Evolutionary conservation across 2,888 invertebrate genomes (phyloP).

Genomic region (Drosophila macrospina): DNA sequence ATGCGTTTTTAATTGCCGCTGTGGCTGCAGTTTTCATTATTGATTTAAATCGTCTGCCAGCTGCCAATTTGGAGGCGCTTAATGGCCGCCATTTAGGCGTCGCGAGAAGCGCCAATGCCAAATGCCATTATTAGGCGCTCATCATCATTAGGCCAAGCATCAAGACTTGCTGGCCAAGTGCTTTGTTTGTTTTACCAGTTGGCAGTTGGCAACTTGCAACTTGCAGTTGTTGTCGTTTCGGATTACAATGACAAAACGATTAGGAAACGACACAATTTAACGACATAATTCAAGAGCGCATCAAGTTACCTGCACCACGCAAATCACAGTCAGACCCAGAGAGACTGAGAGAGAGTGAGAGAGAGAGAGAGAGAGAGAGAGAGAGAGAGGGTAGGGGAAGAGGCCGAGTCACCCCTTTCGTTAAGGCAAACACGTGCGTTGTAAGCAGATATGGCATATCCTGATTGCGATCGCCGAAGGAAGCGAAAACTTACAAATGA

Average conservation of each 20-base stretch:
- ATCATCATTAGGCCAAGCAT: constrained; percentile 67
- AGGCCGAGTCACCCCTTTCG: constrained; percentile 56
- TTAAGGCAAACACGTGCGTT: constrained; percentile 52
- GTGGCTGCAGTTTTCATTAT: constrained; percentile 63
- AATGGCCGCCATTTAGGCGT: constrained; percentile 60
- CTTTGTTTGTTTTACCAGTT: constrained; percentile 27
- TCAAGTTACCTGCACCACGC: constrained; percentile 64
- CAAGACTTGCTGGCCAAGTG: background rate
- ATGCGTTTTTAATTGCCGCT: constrained; percentile 77
- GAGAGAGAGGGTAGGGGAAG: background rate
- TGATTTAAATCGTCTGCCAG: constrained; percentile 75
- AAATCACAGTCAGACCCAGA: constrained; percentile 1
- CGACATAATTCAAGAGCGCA: constrained; percentile 80
- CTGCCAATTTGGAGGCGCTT: constrained; percentile 76
- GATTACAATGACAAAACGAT: constrained; percentile 73
- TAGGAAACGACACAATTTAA: constrained; percentile 80
- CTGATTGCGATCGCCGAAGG: constrained; percentile 79
- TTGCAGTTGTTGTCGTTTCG: constrained; percentile 44
- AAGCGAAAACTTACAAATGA: constrained; percentile 83
- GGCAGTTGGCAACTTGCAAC: constrained; percentile 33
- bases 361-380: background rate
- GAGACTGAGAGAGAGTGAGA: background rate
- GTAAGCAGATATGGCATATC: constrained; percentile 82
- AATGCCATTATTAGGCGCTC: constrained; percentile 61
- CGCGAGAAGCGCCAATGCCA: constrained; percentile 45